Percentiles rank a stretch among this genome's conserved stretches.
These are phyloP conservation scores for Cantharis lateralis DNA, from an alignment of 2,888 invertebrate species.

Conservation along the genomic window DNA sequence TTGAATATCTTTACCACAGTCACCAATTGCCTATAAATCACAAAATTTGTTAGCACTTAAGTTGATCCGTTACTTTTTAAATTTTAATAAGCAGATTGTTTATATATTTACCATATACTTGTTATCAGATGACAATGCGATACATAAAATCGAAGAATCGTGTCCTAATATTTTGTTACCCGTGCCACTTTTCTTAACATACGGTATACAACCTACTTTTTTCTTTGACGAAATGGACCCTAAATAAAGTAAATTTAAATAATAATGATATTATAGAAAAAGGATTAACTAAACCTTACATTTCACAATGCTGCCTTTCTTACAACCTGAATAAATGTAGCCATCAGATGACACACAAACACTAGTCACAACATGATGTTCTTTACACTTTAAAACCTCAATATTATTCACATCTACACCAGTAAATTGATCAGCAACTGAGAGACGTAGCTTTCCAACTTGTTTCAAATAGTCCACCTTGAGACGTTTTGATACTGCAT, in stretches of 20 bases:
- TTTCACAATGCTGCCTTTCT: constrained; percentile 86
- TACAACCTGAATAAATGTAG: constrained; percentile 81
- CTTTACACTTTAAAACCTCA: constrained; percentile 70
- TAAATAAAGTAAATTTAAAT: constrained; percentile 37
- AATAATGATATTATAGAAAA: not conserved
- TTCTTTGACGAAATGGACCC: constrained; percentile 67
- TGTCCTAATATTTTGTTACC: constrained; percentile 42
- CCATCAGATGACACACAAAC: constrained; percentile 76
- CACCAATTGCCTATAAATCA: constrained; percentile 66
- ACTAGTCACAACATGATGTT: constrained; percentile 83
- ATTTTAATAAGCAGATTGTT: not conserved
- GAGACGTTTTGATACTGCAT: constrained; percentile 74
- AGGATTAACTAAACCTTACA: constrained; percentile 60
- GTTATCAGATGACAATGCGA: constrained; percentile 78
- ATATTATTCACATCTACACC: constrained; percentile 55
- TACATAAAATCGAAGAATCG: constrained; percentile 60
- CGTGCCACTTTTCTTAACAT: constrained; percentile 47
- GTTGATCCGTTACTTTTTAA: too few relatives aligned
- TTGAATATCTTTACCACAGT: constrained; percentile 71
- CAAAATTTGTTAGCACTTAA: not conserved
- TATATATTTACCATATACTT: constrained; percentile 73
- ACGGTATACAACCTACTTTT: constrained; percentile 63
- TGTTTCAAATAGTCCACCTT: constrained; percentile 86
- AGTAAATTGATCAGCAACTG: constrained; percentile 70
- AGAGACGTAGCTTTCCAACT: constrained; percentile 76